Evolutionary conservation across 2,797 vertebrate genomes (phyloP).

Genomic region (Erpetoichthys calabaricus): DNA sequence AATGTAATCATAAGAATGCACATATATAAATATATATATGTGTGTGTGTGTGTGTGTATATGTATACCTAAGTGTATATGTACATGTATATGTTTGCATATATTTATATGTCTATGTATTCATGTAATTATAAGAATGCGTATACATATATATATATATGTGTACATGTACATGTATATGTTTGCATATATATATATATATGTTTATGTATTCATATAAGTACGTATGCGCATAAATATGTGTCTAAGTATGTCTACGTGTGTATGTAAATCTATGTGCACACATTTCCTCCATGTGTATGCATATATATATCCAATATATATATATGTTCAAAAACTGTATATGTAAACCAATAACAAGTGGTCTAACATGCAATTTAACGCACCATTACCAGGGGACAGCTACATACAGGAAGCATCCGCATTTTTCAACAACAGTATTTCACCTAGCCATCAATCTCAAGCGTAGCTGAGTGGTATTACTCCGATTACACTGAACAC

Average conservation of each 20-base stretch:
- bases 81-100: no score
- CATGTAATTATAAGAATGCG: not conserved
- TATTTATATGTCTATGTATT: conserved; percentile 4
- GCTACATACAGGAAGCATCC: no score
- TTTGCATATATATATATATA: conserved; percentile 1
- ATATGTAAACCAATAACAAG: not conserved
- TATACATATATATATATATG: conserved; percentile 10
- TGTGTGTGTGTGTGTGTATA: conserved; percentile 8
- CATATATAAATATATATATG: not conserved
- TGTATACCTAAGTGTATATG: conserved; percentile 6
- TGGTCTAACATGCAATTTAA: no score
- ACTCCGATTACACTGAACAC: no score
- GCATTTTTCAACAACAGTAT: no score
- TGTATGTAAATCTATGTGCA: conserved; percentile 4
- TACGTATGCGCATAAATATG: not conserved
- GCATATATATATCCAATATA: no score
- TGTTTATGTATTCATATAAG: no score
- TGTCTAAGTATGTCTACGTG: not conserved
- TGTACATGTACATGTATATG: no score
- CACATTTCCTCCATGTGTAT: conserved; percentile 1
- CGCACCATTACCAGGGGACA: no score
- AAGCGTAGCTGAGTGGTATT: no score
- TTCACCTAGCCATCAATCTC: no score
- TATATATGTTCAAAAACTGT: not conserved
- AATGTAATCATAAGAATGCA: no score